These are phyloP conservation scores for Aythya baeri DNA, from an alignment of 2,113 vertebrate species.

Conservation along the genomic window DNA sequence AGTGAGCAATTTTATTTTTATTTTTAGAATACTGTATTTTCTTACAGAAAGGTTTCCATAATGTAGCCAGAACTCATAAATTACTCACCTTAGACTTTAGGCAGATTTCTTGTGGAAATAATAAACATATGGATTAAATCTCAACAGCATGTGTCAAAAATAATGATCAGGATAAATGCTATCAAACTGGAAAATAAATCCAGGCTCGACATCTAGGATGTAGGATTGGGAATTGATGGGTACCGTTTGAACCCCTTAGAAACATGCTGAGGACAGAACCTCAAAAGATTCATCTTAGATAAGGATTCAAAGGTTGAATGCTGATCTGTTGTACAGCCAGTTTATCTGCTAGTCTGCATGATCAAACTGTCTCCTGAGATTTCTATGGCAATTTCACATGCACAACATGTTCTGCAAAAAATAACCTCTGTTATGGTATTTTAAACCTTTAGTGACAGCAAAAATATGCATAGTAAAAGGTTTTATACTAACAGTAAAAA, in stretches of 20 bases:
- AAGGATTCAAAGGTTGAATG: neutral
- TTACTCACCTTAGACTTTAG: slow-evolving; percentile 57
- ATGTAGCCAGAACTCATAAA: slow-evolving; percentile 64
- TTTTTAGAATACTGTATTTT: slow-evolving; percentile 68
- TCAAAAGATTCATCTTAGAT: neutral
- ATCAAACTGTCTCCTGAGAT: neutral
- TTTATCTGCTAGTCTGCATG: neutral
- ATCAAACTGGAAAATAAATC: slow-evolving; percentile 54
- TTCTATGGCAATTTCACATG: neutral
- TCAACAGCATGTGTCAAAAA: slow-evolving; percentile 57
- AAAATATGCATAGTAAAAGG: neutral
- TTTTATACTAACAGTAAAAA: neutral
- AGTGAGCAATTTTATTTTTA: slow-evolving; percentile 24
- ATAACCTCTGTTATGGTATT: neutral
- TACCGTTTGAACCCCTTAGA: neutral
- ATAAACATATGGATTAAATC: slow-evolving; percentile 67
- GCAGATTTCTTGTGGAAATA: slow-evolving; percentile 61
- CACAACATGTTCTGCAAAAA: neutral
- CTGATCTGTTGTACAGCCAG: neutral
- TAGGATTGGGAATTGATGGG: neutral
- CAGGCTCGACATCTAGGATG: neutral
- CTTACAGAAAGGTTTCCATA: slow-evolving; percentile 57
- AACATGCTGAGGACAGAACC: neutral
- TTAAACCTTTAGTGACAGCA: neutral
- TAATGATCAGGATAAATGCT: slow-evolving; percentile 3